Evolutionary conservation across 2,113 vertebrate genomes (phyloP).

Genomic region (Ammodytes marinus): DNA sequence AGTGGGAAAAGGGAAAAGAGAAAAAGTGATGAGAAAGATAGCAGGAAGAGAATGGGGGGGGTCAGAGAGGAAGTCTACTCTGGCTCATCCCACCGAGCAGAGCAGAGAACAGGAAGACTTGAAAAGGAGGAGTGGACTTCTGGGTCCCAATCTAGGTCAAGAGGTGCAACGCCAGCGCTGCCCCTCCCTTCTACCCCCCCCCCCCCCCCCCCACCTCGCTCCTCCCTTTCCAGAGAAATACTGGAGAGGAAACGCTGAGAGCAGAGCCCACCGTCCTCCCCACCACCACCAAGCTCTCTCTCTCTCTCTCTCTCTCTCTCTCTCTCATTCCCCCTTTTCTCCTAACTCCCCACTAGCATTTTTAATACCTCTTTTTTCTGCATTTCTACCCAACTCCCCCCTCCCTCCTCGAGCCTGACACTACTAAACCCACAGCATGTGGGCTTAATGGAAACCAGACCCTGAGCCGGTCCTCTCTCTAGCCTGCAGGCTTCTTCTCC

Average conservation of each 20-base stretch:
- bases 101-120: conserved; percentile 39
- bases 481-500: conserved; percentile 54
- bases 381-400: conserved; percentile 33
- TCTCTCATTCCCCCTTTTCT: conserved; percentile 55
- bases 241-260: conserved; percentile 59
- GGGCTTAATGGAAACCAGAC: conserved; percentile 81
- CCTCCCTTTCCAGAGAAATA: conserved; percentile 52
- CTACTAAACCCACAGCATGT: conserved; percentile 82
- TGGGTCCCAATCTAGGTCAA: conserved; percentile 78
- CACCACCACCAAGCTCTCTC: background rate
- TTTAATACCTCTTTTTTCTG: conserved; percentile 22
- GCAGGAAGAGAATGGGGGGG: conserved; percentile 23
- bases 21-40: background rate
- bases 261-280: conserved; percentile 23
- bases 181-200: conserved; percentile 53
- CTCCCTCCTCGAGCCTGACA: conserved; percentile 45
- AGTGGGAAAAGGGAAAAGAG: background rate
- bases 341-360: conserved; percentile 7
- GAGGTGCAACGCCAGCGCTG: conserved; percentile 78
- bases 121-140: conserved; percentile 45
- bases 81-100: conserved; percentile 25
- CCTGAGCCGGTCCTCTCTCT: conserved; percentile 54
- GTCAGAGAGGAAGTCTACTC: conserved; percentile 48
- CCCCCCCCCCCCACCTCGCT: conserved; percentile 26
- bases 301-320: conserved; percentile 27